Evolutionary conservation across 2,888 invertebrate species (phyloP), one percentile per base, ranked within the genome.

Genomic region (Cryptocheilus praepositus): DNA sequence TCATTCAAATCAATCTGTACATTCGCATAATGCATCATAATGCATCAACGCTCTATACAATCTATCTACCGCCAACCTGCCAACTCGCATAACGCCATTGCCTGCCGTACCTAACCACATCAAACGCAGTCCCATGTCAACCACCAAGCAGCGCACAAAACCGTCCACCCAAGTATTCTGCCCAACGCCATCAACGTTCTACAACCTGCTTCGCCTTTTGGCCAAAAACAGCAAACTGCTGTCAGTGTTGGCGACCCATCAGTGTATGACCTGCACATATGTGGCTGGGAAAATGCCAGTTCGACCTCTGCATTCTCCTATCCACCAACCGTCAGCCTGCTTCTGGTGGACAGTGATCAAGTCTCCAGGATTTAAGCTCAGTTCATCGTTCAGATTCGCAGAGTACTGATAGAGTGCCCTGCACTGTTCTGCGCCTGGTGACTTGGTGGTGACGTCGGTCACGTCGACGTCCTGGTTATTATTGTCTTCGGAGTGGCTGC

Each of bases 291-390:
- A 98, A 80, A 97, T 96, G 25, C 98, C 98, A 71, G 95, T 93
- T 72, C 92, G 92, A 52, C 97, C 96, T 82, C 93, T 93, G 65
- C 96, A 91, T 82, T 97, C 96, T 2, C 97, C 98, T 66, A 96
- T 92, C 97, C 97, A 98, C 98, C 98, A 98, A 45, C 96, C 97
- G 84, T 97, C 96, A 43, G 95, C 95, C 88, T 96, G 96, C 85
- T 97, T 97, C 82, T 95, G 94, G 86, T 95, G 96, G 45, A 98
- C 94, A 79, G 94, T 94, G 80, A 98, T 95, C 56, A 96, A 90
- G 88, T 98, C 97, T 74, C 97, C 96, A 90, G 92, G 86, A 85
- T 87, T 89, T 25, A 91, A 81, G 49, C 89, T 94, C 52, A 98
- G 92, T 88, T 98, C 97, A 89, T 97, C 97, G 81, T 95, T 93